Conservation (phyloP, 2,797 vertebrate species). For the Clarias platycephalus region DNA sequence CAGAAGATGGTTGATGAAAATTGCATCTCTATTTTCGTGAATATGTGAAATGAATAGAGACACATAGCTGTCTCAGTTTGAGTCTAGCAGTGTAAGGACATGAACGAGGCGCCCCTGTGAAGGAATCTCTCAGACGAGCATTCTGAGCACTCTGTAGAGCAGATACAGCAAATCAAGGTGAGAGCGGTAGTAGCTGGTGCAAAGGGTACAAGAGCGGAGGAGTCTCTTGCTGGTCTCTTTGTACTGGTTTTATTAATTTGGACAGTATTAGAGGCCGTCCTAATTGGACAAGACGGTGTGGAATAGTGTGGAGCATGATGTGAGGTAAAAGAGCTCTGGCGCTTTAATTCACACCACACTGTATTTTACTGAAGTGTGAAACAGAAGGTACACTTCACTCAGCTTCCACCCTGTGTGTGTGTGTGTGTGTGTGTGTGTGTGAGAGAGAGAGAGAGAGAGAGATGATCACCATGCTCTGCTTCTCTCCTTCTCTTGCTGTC, state of each 20-base stretch:
- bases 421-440: constrained; percentile 16
- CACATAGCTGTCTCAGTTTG: neutral
- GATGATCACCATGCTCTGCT: constrained; percentile 34
- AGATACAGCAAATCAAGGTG: neutral
- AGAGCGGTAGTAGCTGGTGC: neutral
- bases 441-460: constrained; percentile 10
- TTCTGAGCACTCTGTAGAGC: neutral
- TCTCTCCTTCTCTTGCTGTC: constrained; percentile 4
- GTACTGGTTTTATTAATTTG: neutral
- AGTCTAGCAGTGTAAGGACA: neutral
- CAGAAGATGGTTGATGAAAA: too few relatives aligned
- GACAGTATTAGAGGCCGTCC: neutral
- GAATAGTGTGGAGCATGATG: neutral
- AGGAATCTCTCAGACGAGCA: neutral
- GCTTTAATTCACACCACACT: constrained; percentile 23
- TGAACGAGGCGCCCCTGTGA: neutral
- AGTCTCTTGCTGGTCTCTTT: constrained; percentile 1
- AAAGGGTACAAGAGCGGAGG: neutral
- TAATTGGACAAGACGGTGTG: neutral
- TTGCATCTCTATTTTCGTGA: too few relatives aligned
- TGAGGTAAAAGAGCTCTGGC: constrained; percentile 24
- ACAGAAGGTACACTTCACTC: constrained; percentile 16
- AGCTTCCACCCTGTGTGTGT: constrained; percentile 23
- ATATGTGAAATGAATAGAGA: neutral
- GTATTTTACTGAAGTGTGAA: constrained; percentile 35